Evolutionary conservation across 1,140 invertebrate species (phyloP).

Genomic region (Lasioglossum baleicum): DNA sequence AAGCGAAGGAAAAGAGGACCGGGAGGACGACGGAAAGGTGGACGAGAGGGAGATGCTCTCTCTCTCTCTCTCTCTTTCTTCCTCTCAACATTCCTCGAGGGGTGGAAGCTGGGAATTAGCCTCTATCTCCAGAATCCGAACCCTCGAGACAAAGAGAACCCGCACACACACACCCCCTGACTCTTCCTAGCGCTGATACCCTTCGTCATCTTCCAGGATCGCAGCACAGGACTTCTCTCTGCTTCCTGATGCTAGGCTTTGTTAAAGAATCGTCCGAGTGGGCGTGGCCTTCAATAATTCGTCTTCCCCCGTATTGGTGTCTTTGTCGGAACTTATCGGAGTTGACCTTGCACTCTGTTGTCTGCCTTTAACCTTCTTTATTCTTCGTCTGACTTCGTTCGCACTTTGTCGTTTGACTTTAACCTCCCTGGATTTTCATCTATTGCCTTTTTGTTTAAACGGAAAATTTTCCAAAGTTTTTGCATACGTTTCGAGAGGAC

Average conservation of each 20-base stretch:
- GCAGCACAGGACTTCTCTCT: constrained; percentile 20
- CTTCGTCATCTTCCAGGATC: constrained; percentile 55
- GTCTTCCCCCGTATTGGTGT: not conserved
- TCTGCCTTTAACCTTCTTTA: no score
- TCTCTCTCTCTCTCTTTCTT: not conserved
- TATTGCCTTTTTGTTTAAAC: no score
- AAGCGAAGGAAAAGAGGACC: constrained; percentile 68
- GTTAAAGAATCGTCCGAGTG: constrained; percentile 55
- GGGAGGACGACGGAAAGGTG: constrained; percentile 60
- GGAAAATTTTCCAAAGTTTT: no score
- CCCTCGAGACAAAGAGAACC: constrained; percentile 76
- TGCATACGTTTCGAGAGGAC: not conserved
- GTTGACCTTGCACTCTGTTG: not conserved
- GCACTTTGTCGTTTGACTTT: no score
- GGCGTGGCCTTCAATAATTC: constrained; percentile 59
- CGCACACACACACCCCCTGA: not conserved
- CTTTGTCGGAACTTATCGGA: not conserved
- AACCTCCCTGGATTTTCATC: no score
- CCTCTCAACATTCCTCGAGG: constrained; percentile 73
- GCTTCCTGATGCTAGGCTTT: constrained; percentile 49
- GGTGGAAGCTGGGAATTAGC: constrained; percentile 78
- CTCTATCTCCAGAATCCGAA: constrained; percentile 76
- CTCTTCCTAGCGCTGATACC: constrained; percentile 29
- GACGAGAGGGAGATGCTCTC: constrained; percentile 49
- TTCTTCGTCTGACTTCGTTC: no score